Evolutionary conservation across 2,888 invertebrate genomes (phyloP), one percentile per base, ranked within the genome.

Genomic region (Tortricodes alternella): DNA sequence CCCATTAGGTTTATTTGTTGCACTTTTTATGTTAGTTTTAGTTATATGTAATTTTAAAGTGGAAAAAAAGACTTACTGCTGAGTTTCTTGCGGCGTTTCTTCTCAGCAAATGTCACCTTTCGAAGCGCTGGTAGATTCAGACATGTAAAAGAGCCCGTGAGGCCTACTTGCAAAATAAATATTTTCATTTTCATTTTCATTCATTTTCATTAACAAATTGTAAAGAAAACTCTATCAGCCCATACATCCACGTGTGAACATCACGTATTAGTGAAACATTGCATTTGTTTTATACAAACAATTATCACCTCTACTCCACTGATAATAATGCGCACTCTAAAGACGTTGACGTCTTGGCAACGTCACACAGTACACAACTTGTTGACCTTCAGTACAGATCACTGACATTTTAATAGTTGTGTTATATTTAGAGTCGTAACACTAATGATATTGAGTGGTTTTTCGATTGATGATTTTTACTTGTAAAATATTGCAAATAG

Each of bases 341-440:
- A 38, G 37, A 27, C 27, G n/a, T n/a, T n/a, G 19, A 24, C 18
- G 29, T 29, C 5, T 29, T 29, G 29, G n/a, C 32, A 21, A 16
- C 32, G 29, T 39, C 21, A 29, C 6, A 35, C 29, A 29, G 11
- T 29, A n/a, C n/a, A n/a, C n/a, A 15, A 32, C 50, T 8, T 18
- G 27, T 43, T 46, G 53, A 53, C 53, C 53, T 53, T 53, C 46
- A 8, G 19, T 16, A 39, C 32, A 53, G 53, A 53, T 53, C 53
- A 46, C 38, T 53, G 46, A 53, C 53, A 46, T 32, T 53, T 38
- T 32, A 18, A 32, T 39, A 23, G 23, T 21, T 29, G 37, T 32
- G 38, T 46, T 46, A 37, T 46, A 46, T 24, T 46, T 46, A 39
- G 46, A 39, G 16, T 29, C 39, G 29, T 50, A 38, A 39, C 29